phyloP scores from a whole-genome alignment of 2,797 vertebrate species.

The Telmatherina bonti region DNA sequence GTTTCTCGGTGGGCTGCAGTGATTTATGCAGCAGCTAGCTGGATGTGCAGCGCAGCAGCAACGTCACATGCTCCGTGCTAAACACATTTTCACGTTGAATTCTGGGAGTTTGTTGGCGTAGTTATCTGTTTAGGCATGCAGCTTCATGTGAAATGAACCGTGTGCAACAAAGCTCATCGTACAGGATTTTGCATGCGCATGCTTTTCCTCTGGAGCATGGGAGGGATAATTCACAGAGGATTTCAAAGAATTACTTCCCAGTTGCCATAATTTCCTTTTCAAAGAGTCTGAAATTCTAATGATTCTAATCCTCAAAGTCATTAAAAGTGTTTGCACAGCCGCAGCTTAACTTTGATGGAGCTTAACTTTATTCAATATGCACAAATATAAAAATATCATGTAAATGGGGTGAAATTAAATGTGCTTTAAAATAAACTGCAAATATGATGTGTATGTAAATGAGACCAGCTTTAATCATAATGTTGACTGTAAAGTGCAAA shows the following conservation, averaged over 20 bases:
- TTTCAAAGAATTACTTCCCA: slow-evolving; percentile 65
- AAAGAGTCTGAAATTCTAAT: slow-evolving; percentile 62
- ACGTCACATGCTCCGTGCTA: neutral
- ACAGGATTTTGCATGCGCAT: slow-evolving; percentile 25
- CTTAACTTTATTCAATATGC: slow-evolving; percentile 44
- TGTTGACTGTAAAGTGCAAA: too few species aligned
- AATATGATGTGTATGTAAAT: slow-evolving; percentile 10
- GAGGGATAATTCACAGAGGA: slow-evolving; percentile 54
- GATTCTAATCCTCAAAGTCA: slow-evolving; percentile 73
- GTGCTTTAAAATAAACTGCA: slow-evolving; percentile 11
- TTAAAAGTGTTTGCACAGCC: slow-evolving; percentile 61
- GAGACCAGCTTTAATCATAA: too few species aligned
- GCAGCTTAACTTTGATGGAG: slow-evolving; percentile 59
- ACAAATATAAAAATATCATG: slow-evolving; percentile 27
- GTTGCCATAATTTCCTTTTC: slow-evolving; percentile 57
- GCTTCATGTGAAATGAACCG: slow-evolving; percentile 26
- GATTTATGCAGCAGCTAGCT: slow-evolving; percentile 49
- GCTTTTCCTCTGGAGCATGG: slow-evolving; percentile 36
- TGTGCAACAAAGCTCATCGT: slow-evolving; percentile 23
- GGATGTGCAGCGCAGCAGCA: slow-evolving; percentile 38
- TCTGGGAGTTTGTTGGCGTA: slow-evolving; percentile 7
- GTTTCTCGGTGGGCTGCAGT: slow-evolving; percentile 52
- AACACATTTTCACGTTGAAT: neutral
- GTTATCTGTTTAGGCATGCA: slow-evolving; percentile 25
- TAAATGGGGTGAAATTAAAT: slow-evolving; percentile 35